Percentiles rank a stretch among this genome's conserved stretches.
phyloP scores from a whole-genome alignment of 2,113 vertebrate genomes.

The Saguinus midas region DNA sequence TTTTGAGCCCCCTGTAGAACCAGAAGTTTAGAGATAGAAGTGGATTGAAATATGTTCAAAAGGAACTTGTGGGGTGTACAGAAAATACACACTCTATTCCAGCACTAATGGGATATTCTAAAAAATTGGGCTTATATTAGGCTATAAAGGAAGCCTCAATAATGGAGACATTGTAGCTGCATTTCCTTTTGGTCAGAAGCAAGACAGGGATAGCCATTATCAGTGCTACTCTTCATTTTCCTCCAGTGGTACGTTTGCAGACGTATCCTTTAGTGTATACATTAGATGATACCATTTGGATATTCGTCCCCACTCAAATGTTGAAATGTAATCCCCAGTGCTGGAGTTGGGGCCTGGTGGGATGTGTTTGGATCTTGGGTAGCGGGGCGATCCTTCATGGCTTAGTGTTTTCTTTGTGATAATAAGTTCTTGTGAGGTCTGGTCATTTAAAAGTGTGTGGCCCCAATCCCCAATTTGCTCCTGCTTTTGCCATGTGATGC shows the following conservation, averaged over 20 bases:
- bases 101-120: neutral
- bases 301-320: no score
- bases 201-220: neutral
- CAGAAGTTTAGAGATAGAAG: neutral
- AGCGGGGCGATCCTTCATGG: no score
- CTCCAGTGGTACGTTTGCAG: neutral
- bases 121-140: neutral
- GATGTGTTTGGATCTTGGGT: no score
- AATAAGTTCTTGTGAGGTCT: no score
- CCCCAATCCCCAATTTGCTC: no score
- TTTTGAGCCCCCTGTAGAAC: neutral
- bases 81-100: neutral
- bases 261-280: no score
- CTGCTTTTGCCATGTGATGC: no score
- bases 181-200: neutral
- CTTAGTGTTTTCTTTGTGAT: no score
- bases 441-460: no score
- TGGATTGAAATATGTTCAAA: neutral
- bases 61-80: neutral
- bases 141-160: neutral
- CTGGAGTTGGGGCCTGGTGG: no score
- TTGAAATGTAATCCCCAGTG: no score
- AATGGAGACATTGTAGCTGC: neutral
- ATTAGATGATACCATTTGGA: neutral
- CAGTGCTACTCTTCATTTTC: neutral